phyloP scores from a whole-genome alignment of 2,797 vertebrate species.

The Phoeniculus purpureus region DNA sequence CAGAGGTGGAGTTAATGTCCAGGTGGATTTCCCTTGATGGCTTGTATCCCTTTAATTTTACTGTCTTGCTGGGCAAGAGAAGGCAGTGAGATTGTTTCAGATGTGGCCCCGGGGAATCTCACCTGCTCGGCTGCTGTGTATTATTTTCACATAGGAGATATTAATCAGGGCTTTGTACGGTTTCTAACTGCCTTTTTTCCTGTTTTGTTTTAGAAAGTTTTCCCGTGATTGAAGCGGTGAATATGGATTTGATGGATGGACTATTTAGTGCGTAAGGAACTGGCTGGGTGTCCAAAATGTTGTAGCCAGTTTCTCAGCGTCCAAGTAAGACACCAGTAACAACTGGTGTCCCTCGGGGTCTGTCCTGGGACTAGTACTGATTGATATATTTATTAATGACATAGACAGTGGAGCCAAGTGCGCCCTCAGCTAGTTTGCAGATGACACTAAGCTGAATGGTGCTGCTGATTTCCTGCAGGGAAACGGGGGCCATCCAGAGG shows the following conservation, averaged over 20 bases:
- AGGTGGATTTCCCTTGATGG: background rate
- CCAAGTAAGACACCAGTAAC: background rate
- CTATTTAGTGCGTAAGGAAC: background rate
- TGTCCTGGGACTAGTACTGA: background rate
- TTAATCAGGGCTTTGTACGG: background rate
- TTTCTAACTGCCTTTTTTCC: background rate
- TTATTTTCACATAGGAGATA: background rate
- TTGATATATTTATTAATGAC: background rate
- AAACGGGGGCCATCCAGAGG: background rate
- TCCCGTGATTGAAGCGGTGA: background rate
- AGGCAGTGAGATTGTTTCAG: background rate
- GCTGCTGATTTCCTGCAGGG: background rate
- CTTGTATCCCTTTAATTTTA: background rate
- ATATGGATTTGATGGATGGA: background rate
- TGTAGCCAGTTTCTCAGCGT: background rate
- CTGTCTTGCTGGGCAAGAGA: background rate
- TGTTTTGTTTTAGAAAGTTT: background rate
- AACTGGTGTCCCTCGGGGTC: background rate
- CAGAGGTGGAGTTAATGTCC: background rate
- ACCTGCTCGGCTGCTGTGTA: background rate
- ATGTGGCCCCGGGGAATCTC: background rate
- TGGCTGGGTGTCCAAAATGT: background rate
- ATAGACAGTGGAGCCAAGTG: background rate
- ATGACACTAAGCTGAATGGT: background rate
- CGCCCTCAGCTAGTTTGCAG: background rate